These are phyloP conservation scores for Hippoglossus stenolepis DNA, from an alignment of 2,113 vertebrate species.

Conservation along the genomic window DNA sequence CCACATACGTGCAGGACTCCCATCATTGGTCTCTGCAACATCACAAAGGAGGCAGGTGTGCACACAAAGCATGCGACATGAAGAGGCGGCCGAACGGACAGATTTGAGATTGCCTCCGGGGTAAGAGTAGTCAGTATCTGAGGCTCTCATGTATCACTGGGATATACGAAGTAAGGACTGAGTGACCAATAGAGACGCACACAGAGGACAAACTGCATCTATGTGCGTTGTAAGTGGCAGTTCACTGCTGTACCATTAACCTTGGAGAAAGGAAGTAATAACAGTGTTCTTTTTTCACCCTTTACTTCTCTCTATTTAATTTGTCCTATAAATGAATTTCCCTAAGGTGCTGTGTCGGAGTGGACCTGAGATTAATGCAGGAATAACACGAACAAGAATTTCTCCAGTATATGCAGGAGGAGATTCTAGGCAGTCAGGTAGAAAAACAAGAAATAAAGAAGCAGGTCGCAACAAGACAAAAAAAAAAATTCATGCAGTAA, in stretches of 20 bases:
- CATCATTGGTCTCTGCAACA: conserved; percentile 30
- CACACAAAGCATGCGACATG: conserved; percentile 42
- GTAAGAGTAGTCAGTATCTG: conserved; percentile 23
- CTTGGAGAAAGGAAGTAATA: conserved; percentile 62
- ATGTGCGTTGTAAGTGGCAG: conserved; percentile 32
- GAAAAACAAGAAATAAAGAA: conserved; percentile 9
- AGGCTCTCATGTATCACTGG: conserved; percentile 35
- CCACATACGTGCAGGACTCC: not conserved
- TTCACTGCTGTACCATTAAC: conserved; percentile 54
- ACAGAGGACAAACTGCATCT: conserved; percentile 60
- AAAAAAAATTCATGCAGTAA: conserved; percentile 33
- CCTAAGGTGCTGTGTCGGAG: conserved; percentile 27
- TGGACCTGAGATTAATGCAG: conserved; percentile 31
- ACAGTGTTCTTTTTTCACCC: conserved; percentile 42
- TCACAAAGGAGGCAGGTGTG: conserved; percentile 40
- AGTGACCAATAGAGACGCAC: conserved; percentile 32
- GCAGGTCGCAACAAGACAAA: conserved; percentile 5
- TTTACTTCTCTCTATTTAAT: conserved; percentile 53
- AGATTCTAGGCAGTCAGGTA: not conserved
- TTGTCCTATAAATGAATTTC: conserved; percentile 63
- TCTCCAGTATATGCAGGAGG: conserved; percentile 6
- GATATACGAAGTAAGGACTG: conserved; percentile 26
- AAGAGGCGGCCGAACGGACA: conserved; percentile 50
- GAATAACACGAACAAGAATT: not conserved
- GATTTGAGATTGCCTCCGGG: conserved; percentile 38